Evolutionary conservation across 2,888 invertebrate genomes (phyloP), one percentile per base, ranked within the genome.

Genomic region (Malacosoma neustria): DNA sequence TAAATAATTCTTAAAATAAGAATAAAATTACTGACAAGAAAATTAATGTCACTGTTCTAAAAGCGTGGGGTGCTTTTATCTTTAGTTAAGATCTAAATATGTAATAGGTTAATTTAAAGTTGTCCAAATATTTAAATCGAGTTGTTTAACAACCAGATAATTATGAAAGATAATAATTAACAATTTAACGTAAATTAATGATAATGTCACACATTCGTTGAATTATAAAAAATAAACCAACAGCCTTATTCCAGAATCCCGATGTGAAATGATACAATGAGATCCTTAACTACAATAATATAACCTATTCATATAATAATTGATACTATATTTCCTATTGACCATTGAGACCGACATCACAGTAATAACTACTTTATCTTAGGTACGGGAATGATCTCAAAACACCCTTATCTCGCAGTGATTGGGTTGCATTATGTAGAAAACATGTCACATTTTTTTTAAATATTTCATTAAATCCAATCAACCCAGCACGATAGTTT

Each of bases 221-320:
- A 58, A 59, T 58, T 59, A 59, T 57, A 53, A 63, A 68, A 63
- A 57, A 61, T 57, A 72, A 72, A 71, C 70, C 68, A 73, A 71
- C 67, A 62, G 68, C 59, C 65, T 64, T 63, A 54, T 68, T 79
- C 76, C 79, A 74, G 76, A 81, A 74, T 74, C 72, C 76, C 74
- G 69, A 61, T 54, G 60, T 71, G 77, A 77, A 64, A 72, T 71
- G 71, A 75, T 75, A 80, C 71, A 57, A 80, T 84, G 84, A 84
- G 84, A 84, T 82, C 84, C 84, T 82, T 81, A 84, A 80, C 80
- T 72, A 79, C 81, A 84, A 84, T 75, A 79, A 80, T 77, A n/a
- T n/a, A 80, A 68, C 75, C 75, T 74, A 72, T 72, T 58, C 77
- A 73, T 61, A 73, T 61, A 59, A 79, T 82, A 82, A 81, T 82